A percentile compares a stretch with the other conserved stretches of the same genome.
These are phyloP conservation scores for Crematogaster levior DNA, from an alignment of 2,888 invertebrate genomes.

Conservation along the genomic window DNA sequence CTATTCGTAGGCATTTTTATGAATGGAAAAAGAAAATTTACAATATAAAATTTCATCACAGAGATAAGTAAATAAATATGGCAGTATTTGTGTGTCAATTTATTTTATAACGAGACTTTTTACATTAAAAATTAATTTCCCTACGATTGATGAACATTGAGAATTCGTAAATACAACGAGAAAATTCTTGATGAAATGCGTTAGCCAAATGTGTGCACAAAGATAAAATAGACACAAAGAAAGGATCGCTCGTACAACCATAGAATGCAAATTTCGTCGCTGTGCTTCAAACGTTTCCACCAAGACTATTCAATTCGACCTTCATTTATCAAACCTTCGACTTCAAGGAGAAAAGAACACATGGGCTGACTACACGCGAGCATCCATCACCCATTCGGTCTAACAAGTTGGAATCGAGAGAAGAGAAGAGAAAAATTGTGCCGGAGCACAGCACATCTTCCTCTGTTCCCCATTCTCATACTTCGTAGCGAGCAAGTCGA, in stretches of 20 bases:
- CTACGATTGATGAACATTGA: not conserved
- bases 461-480: constrained; percentile 43
- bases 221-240: constrained; percentile 54
- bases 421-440: constrained; percentile 60
- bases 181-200: constrained; percentile 41
- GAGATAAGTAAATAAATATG: not conserved
- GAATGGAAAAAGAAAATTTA: not conserved
- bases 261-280: constrained; percentile 65
- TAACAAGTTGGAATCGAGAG: constrained; percentile 69
- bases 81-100: not conserved
- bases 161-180: not conserved
- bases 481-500: constrained; percentile 49
- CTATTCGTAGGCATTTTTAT: not conserved
- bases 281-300: constrained; percentile 38
- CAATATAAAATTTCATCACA: not conserved
- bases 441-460: constrained; percentile 58
- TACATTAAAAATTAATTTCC: not conserved
- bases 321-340: constrained; percentile 75
- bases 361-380: constrained; percentile 54
- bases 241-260: constrained; percentile 45
- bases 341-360: constrained; percentile 54
- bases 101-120: not conserved
- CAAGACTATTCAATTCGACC: constrained; percentile 68
- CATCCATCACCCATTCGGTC: constrained; percentile 71
- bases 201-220: constrained; percentile 57